Evolutionary conservation across 1,140 invertebrate species (phyloP).

Genomic region (Heliconius hermathena): DNA sequence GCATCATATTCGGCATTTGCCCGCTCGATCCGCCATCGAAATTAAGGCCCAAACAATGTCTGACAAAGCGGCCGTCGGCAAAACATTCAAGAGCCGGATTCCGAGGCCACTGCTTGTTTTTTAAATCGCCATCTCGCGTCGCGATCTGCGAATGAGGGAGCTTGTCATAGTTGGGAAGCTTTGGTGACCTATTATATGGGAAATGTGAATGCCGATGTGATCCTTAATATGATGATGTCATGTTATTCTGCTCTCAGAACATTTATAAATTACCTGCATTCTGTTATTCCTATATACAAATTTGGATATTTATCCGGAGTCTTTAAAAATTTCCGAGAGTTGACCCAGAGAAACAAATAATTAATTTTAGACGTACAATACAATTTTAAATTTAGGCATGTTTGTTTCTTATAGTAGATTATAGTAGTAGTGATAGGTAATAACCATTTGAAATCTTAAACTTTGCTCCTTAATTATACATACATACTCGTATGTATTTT

Average conservation of each 20-base stretch:
- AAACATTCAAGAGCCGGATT: slow-evolving; percentile 76
- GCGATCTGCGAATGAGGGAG: slow-evolving; percentile 75
- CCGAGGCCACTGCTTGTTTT: slow-evolving; percentile 71
- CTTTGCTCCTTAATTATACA: no score
- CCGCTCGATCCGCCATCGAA: slow-evolving; percentile 76
- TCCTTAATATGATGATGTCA: slow-evolving; percentile 48
- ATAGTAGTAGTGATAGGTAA: no score
- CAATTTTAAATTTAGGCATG: no score
- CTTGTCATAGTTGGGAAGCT: slow-evolving; percentile 79
- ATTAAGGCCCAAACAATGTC: slow-evolving; percentile 80
- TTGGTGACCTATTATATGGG: slow-evolving; percentile 78
- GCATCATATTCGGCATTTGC: slow-evolving; percentile 81
- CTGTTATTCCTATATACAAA: background rate
- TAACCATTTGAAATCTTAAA: no score
- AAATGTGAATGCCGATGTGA: slow-evolving; percentile 64
- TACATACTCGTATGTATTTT: no score
- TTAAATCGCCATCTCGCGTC: slow-evolving; percentile 69
- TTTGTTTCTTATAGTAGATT: no score
- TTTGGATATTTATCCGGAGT: background rate
- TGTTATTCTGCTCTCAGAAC: slow-evolving; percentile 19
- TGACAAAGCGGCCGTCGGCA: slow-evolving; percentile 79
- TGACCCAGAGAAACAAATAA: no score
- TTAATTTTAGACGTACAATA: no score
- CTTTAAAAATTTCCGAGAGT: background rate
- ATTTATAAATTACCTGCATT: slow-evolving; percentile 16